Base-by-base conservation (phyloP, 1,140 invertebrate genomes). In the Nylanderia fulva region DNA sequence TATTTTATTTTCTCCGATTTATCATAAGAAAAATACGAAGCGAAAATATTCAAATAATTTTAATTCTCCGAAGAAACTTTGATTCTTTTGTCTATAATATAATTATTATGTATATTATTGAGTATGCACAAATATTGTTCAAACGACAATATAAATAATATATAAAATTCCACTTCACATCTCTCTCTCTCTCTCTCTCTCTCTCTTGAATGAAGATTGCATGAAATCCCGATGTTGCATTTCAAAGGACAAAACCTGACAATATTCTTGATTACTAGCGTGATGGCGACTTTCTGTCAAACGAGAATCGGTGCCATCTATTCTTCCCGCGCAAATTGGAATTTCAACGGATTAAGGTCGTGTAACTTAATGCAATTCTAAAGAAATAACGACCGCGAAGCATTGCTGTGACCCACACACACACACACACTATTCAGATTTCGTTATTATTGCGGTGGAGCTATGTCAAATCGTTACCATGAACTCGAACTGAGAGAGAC, bases 401-500 rank as follows among this genome's bases (percentile, higher is more conserved):
- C 18, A 56, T 36, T 24, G 29, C 4, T 74, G 18, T 7, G 36
- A 21, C 33, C 13, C 42, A 21, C 42, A 21, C 58, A 48, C n/a
- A n/a, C n/a, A n/a, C n/a, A n/a, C n/a, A n/a, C n/a, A n/a, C n/a
- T n/a, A 18, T 45, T 15, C n/a, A 56, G 24, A 9, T 6, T 63
- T 76, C 33, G 3, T n/a, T n/a, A 24, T 63, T 42, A 39, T 76
- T 18, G 24, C 36, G 4, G 18, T 29, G n/a, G 18, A 24, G 6
- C 18, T 29, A 29, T 9, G 21, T 63, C 58, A 15, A 15, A 33
- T n/a, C n/a, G n/a, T 7, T 15, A 27, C 2, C 36, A 52, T 64
- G 21, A 29, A 68, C 8, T 15, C 61, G n/a, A 66, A 45, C 29
- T 64, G 54, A 66, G 39, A 68, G 54, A 66, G 39, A 68, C n/a